phyloP scores from a whole-genome alignment of 1,140 invertebrate genomes.

The Littorina saxatilis region DNA sequence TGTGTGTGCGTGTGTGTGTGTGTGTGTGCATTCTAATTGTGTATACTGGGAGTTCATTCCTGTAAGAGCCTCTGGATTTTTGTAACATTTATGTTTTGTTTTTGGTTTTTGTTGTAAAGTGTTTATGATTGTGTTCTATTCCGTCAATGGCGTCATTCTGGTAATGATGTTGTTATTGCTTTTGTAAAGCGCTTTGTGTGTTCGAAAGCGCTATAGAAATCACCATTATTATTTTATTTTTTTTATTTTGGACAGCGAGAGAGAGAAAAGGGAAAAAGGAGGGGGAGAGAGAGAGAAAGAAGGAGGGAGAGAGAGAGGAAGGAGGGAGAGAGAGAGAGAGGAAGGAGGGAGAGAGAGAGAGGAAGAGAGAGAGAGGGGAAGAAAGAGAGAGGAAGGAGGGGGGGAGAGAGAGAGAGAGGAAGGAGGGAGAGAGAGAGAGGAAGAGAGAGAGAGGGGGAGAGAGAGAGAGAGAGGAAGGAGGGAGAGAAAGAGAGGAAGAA shows the following conservation, averaged over 20 bases:
- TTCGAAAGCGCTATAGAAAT: too few relatives aligned
- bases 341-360: neutral
- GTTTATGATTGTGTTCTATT: too few relatives aligned
- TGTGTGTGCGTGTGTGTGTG: slow-evolving; percentile 8
- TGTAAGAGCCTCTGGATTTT: too few relatives aligned
- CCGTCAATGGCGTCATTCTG: too few relatives aligned
- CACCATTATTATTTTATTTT: too few relatives aligned
- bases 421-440: neutral
- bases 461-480: neutral
- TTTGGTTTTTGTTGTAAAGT: too few relatives aligned
- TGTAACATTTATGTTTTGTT: too few relatives aligned
- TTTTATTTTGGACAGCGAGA: too few relatives aligned
- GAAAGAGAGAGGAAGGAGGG: neutral
- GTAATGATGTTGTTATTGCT: too few relatives aligned
- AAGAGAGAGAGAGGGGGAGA: neutral
- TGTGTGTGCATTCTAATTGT: neutral
- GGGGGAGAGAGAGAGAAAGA: slow-evolving; percentile 4
- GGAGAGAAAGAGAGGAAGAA: neutral
- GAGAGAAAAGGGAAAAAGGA: neutral
- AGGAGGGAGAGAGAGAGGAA: neutral
- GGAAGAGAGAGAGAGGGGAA: too few relatives aligned
- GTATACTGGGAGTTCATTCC: neutral
- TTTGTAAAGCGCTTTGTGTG: too few relatives aligned
- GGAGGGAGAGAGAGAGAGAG: neutral
- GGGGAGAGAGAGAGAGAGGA: neutral